Percentiles rank a stretch among this genome's conserved stretches.
These are phyloP conservation scores for Cerastis rubricosa DNA, from an alignment of 2,888 invertebrate species.

Conservation along the genomic window DNA sequence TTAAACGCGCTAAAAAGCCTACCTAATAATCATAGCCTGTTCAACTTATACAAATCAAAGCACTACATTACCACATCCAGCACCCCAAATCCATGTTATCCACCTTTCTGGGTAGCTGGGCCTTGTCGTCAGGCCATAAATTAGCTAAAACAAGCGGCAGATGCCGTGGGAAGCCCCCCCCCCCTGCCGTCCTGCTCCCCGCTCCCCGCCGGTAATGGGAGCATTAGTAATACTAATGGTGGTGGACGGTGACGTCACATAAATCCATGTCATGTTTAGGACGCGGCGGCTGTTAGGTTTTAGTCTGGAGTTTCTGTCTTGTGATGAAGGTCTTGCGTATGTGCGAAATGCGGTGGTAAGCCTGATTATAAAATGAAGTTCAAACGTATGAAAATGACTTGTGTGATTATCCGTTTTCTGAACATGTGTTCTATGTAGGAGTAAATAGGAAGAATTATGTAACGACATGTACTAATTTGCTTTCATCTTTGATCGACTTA, in stretches of 20 bases:
- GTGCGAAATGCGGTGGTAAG: neutral
- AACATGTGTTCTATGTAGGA: neutral
- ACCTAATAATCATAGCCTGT: neutral
- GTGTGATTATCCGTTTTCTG: neutral
- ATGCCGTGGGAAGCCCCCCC: conserved; percentile 80
- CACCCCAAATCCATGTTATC: conserved; percentile 54
- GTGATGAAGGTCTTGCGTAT: conserved; percentile 27
- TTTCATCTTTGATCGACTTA: neutral
- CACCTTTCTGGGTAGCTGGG: conserved; percentile 81
- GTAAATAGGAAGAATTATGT: neutral
- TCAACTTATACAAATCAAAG: neutral
- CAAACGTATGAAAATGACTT: neutral
- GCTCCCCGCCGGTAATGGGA: conserved; percentile 85
- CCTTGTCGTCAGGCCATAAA: conserved; percentile 86
- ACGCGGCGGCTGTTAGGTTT: conserved; percentile 72
- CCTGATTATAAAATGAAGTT: neutral
- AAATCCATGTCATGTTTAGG: conserved; percentile 89
- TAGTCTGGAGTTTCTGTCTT: conserved; percentile 50
- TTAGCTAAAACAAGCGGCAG: conserved; percentile 91
- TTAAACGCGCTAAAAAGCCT: neutral
- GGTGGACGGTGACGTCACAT: conserved; percentile 88
- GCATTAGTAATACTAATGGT: conserved; percentile 90
- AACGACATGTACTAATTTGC: too few species aligned
- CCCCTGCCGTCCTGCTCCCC: conserved; percentile 63
- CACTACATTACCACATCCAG: conserved; percentile 70